phyloP scores from a whole-genome alignment of 2,113 vertebrate genomes.

The Eublepharis macularius region DNA sequence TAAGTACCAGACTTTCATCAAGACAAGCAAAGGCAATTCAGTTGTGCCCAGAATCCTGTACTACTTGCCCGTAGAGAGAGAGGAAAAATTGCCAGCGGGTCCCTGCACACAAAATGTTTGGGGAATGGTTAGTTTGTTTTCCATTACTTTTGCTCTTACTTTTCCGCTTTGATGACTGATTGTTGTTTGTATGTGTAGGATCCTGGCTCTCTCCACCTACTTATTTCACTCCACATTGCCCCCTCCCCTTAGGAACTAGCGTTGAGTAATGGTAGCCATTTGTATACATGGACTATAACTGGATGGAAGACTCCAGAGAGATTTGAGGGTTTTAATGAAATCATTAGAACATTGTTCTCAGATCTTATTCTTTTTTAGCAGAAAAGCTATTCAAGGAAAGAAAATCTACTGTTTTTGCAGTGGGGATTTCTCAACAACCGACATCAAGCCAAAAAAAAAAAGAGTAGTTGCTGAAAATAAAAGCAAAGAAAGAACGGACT shows the following conservation, averaged over 20 bases:
- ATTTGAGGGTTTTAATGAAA: conserved; percentile 46
- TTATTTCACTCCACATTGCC: conserved; percentile 15
- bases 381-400: conserved; percentile 29
- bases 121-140: conserved; percentile 58
- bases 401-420: conserved; percentile 32
- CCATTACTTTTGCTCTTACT: not conserved
- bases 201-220: conserved; percentile 10
- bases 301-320: conserved; percentile 33
- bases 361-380: conserved; percentile 33
- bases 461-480: not conserved
- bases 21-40: conserved; percentile 49
- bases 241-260: conserved; percentile 4
- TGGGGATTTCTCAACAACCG: not conserved
- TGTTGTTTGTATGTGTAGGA: conserved; percentile 43
- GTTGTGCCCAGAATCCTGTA: conserved; percentile 48
- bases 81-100: conserved; percentile 43
- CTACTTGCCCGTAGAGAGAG: conserved; percentile 38
- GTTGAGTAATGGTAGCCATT: conserved; percentile 16
- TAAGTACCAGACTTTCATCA: conserved; percentile 45
- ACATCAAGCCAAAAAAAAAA: not conserved
- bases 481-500: not conserved
- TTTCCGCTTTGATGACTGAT: conserved; percentile 54
- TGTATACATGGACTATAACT: conserved; percentile 39
- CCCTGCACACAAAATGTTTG: conserved; percentile 52
- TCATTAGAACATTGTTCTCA: conserved; percentile 41